These are phyloP conservation scores for Girardinichthys multiradiatus DNA, from an alignment of 2,113 vertebrate genomes.

Conservation along the genomic window DNA sequence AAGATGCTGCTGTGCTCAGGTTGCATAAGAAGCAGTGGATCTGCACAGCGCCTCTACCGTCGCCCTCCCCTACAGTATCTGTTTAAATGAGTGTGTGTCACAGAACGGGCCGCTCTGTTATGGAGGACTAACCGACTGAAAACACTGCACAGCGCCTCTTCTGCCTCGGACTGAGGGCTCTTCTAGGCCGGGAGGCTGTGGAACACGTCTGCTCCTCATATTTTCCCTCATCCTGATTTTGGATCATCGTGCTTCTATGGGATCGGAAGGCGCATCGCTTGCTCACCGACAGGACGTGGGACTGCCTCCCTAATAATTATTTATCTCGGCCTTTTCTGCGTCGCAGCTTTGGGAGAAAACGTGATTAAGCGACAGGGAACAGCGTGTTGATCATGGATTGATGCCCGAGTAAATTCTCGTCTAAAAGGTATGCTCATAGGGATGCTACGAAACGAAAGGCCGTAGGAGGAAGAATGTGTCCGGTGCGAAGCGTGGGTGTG, in stretches of 20 bases:
- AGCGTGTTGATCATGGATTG: constrained; percentile 67
- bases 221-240: constrained; percentile 8
- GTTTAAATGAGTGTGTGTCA: constrained; percentile 69
- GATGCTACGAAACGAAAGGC: constrained; percentile 20
- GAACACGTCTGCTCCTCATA: no score
- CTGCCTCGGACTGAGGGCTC: neutral
- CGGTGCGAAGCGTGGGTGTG: neutral
- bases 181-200: neutral
- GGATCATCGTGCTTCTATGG: constrained; percentile 40
- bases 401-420: constrained; percentile 51
- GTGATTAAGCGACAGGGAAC: constrained; percentile 35
- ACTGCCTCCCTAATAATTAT: constrained; percentile 24
- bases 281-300: constrained; percentile 49
- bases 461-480: constrained; percentile 21
- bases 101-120: constrained; percentile 62
- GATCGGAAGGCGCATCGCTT: constrained; percentile 49
- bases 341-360: constrained; percentile 32
- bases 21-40: constrained; percentile 66
- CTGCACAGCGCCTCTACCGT: constrained; percentile 46
- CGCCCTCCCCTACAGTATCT: constrained; percentile 54
- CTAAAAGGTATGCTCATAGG: constrained; percentile 55
- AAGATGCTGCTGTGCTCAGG: constrained; percentile 35
- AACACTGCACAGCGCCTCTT: constrained; percentile 21
- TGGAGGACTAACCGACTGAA: constrained; percentile 52
- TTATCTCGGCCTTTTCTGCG: constrained; percentile 32